phyloP scores from a whole-genome alignment of 2,888 invertebrate species.

The Tetragonula carbonaria region DNA sequence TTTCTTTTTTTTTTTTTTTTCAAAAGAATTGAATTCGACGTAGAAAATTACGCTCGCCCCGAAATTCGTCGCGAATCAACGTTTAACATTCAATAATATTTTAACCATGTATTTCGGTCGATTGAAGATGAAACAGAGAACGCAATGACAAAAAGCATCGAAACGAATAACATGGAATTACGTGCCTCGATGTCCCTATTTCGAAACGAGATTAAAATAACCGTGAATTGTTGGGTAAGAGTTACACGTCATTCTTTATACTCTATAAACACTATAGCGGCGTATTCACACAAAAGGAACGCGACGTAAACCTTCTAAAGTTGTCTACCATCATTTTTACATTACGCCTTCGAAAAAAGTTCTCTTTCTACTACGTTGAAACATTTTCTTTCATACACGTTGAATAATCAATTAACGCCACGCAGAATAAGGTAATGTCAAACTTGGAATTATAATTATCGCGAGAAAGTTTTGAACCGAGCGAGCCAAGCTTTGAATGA shows the following conservation, averaged over 20 bases:
- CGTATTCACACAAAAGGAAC: background rate
- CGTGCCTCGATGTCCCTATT: background rate
- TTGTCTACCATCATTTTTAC: background rate
- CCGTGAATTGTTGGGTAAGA: background rate
- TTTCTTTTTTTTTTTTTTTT: too few species aligned
- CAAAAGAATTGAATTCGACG: too few species aligned
- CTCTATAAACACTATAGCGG: background rate
- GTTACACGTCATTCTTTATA: background rate
- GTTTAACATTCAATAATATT: background rate
- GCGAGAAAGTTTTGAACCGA: too few species aligned
- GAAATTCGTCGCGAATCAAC: background rate
- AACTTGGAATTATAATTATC: background rate
- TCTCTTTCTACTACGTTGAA: background rate
- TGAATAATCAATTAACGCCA: background rate
- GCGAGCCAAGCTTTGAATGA: background rate
- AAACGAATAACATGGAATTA: background rate
- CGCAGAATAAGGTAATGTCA: background rate
- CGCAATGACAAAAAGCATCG: background rate
- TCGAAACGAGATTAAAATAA: background rate
- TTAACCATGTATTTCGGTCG: too few species aligned
- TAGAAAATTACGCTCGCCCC: too few species aligned
- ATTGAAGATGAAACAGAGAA: background rate
- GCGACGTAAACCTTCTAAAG: background rate
- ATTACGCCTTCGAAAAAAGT: background rate
- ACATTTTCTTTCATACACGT: background rate